Evolutionary conservation across 1,140 invertebrate species (phyloP).

Genomic region (Drosophila gunungcola): DNA sequence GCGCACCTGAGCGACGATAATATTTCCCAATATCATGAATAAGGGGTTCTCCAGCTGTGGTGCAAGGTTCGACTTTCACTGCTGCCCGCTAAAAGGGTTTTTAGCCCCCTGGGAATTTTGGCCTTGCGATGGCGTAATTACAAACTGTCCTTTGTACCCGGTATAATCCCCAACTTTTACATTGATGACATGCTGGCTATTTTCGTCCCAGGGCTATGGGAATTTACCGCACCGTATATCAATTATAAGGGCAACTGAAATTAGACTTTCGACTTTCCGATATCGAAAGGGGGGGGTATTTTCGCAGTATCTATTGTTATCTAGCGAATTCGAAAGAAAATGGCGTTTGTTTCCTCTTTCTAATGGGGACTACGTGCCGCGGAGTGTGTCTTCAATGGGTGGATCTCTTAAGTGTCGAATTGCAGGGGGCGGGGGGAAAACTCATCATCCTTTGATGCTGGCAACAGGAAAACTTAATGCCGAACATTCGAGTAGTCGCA

Average conservation of each 20-base stretch:
- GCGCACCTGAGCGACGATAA: conserved; percentile 13
- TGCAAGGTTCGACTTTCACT: conserved; percentile 51
- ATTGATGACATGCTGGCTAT: conserved; percentile 75
- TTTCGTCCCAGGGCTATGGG: conserved; percentile 49
- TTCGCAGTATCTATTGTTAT: conserved; percentile 58
- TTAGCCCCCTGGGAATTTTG: conserved; percentile 22
- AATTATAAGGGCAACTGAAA: conserved; percentile 69
- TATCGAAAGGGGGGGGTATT: conserved; percentile 35
- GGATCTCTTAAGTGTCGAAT: conserved; percentile 43
- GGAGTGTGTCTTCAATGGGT: conserved; percentile 43
- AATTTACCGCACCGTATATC: conserved; percentile 60
- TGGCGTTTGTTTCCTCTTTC: conserved; percentile 43
- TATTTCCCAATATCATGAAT: background rate
- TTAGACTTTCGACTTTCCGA: conserved; percentile 75
- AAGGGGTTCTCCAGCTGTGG: conserved; percentile 30
- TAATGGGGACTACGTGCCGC: conserved; percentile 57
- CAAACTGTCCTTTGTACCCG: conserved; percentile 19
- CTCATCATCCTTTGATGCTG: conserved; percentile 75
- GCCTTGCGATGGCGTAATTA: conserved; percentile 40
- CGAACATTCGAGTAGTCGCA: conserved; percentile 78
- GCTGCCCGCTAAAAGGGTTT: conserved; percentile 34
- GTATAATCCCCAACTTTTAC: conserved; percentile 45
- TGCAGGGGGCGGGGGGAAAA: conserved; percentile 10
- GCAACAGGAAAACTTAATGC: conserved; percentile 75
- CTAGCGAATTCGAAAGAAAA: conserved; percentile 57